These are phyloP conservation scores for Chironomus striatipennis DNA, from an alignment of 1,140 invertebrate genomes.

Conservation along the genomic window DNA sequence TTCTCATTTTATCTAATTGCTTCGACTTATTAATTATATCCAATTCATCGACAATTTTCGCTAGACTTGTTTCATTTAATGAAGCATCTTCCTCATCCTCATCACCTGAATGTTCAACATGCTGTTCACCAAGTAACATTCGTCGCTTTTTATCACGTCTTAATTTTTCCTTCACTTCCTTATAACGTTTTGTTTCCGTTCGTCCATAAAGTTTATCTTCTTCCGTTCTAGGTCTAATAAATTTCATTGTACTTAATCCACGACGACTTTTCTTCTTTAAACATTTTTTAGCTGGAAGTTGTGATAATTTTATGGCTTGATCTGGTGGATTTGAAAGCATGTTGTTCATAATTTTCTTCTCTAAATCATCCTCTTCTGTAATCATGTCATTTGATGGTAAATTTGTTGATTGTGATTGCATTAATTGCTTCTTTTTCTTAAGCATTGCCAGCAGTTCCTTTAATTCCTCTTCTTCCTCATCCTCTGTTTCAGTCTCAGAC, in stretches of 20 bases:
- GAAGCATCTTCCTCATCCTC: slow-evolving; percentile 26
- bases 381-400: neutral
- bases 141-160: slow-evolving; percentile 50
- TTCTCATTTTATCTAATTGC: slow-evolving; percentile 26
- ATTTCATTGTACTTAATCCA: slow-evolving; percentile 6
- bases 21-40: slow-evolving; percentile 29
- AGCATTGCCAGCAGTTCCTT: slow-evolving; percentile 33
- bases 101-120: neutral
- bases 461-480: slow-evolving; percentile 28
- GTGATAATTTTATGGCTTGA: slow-evolving; percentile 9
- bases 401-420: neutral
- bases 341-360: slow-evolving; percentile 17
- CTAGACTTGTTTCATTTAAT: slow-evolving; percentile 23
- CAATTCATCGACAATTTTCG: slow-evolving; percentile 35
- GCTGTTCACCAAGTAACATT: neutral
- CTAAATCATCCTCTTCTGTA: neutral
- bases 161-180: slow-evolving; percentile 70
- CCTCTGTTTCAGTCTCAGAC: slow-evolving; percentile 28
- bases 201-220: slow-evolving; percentile 62
- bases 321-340: neutral
- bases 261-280: neutral
- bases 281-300: slow-evolving; percentile 27
- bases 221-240: slow-evolving; percentile 51
- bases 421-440: slow-evolving; percentile 27
- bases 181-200: slow-evolving; percentile 55